phyloP scores from a whole-genome alignment of 1,140 invertebrate genomes.

The Cotesia glomerata region DNA sequence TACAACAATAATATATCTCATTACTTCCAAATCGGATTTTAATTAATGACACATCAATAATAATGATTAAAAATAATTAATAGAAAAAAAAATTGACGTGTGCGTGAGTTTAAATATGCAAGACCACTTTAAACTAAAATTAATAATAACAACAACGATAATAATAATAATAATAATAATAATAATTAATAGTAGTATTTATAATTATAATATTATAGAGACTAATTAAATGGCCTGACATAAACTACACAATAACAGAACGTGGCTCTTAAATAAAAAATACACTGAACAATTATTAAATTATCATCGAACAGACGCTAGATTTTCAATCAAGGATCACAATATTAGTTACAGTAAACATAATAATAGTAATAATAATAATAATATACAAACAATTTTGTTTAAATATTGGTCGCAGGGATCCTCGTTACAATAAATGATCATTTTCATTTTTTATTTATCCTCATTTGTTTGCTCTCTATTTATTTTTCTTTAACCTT shows the following conservation, averaged over 20 bases:
- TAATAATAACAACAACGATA: background rate
- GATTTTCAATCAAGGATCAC: constrained; percentile 11
- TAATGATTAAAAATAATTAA: no score
- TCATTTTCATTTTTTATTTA: background rate
- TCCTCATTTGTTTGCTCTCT: constrained; percentile 5
- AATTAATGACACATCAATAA: no score
- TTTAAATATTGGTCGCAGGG: constrained; percentile 14
- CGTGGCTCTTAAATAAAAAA: background rate
- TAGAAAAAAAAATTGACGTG: no score
- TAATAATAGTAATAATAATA: no score
- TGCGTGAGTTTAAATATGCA: no score
- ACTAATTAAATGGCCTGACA: constrained; percentile 2
- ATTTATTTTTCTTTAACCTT: constrained; percentile 6
- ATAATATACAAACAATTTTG: constrained; percentile 19
- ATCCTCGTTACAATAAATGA: constrained; percentile 18
- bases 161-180: constrained; percentile 1
- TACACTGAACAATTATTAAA: background rate
- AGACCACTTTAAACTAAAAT: no score
- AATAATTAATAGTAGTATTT: constrained; percentile 1
- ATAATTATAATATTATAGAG: constrained; percentile 2
- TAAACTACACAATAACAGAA: background rate
- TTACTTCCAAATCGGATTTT: background rate
- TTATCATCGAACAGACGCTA: constrained; percentile 23
- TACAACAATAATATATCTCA: background rate
- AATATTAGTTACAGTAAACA: background rate